A percentile compares a stretch with the other conserved stretches of the same genome.
phyloP scores from a whole-genome alignment of 2,113 vertebrate species.

The Oryzias melastigma region DNA sequence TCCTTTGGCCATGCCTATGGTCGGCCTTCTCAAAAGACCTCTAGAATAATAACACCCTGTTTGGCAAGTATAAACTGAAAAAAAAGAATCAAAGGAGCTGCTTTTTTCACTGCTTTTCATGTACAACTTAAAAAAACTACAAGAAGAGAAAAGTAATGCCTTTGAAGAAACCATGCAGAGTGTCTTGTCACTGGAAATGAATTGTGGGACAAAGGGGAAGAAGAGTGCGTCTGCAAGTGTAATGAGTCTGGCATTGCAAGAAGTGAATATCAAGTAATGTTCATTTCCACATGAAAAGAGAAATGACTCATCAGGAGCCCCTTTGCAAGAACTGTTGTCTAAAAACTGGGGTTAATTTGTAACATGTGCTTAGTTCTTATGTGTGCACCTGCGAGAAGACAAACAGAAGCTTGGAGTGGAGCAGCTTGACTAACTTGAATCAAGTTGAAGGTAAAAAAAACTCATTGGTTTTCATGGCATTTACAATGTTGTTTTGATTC shows the following conservation, averaged over 20 bases:
- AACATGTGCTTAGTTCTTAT: slow-evolving; percentile 4
- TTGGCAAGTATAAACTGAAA: no score
- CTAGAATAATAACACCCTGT: no score
- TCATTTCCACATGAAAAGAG: slow-evolving; percentile 39
- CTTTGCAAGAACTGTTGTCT: background rate
- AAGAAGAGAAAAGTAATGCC: slow-evolving; percentile 8
- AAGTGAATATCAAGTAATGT: slow-evolving; percentile 18
- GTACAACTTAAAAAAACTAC: background rate
- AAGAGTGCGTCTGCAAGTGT: slow-evolving; percentile 7
- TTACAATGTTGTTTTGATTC: background rate
- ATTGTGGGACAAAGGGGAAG: slow-evolving; percentile 3
- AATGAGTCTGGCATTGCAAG: slow-evolving; percentile 23
- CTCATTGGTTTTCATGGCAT: background rate
- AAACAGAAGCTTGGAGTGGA: slow-evolving; percentile 3
- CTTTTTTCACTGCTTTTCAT: no score
- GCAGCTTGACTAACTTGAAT: background rate
- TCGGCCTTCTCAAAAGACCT: no score
- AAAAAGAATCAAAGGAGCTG: no score
- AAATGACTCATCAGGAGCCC: slow-evolving; percentile 12
- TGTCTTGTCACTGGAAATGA: slow-evolving; percentile 4
- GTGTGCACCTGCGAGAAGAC: background rate
- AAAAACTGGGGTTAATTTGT: slow-evolving; percentile 11
- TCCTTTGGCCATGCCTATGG: no score
- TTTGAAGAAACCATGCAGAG: background rate
- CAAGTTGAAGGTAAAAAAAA: background rate